A percentile compares a stretch with the other conserved stretches of the same genome.
Conservation (phyloP, 2,113 vertebrate genomes). For the Phylloscopus trochilus region DNA sequence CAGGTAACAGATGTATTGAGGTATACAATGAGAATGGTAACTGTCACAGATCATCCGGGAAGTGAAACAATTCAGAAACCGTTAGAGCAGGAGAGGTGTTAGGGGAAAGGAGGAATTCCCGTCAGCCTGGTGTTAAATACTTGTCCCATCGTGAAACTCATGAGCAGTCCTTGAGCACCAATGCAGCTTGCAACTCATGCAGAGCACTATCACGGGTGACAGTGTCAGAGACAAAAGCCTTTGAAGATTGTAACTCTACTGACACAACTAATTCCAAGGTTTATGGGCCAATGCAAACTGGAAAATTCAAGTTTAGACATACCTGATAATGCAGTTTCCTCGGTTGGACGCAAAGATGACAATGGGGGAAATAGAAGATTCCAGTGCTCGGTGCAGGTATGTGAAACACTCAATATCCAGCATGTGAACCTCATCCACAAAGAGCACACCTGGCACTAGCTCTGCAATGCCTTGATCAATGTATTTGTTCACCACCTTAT, state of each 20-base stretch:
- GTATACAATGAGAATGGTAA: background rate
- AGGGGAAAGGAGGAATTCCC: background rate
- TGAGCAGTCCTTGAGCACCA: background rate
- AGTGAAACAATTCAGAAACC: background rate
- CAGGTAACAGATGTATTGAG: background rate
- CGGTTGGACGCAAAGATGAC: conserved; percentile 97
- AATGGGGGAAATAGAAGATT: conserved; percentile 94
- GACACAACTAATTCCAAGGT: background rate
- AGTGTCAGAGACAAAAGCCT: background rate
- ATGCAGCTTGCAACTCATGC: background rate
- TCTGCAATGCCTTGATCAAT: conserved; percentile 97
- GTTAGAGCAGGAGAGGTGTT: background rate
- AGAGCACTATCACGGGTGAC: background rate
- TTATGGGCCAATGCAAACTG: background rate
- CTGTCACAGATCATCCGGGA: background rate
- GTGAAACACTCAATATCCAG: conserved; percentile 98
- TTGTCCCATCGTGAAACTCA: background rate
- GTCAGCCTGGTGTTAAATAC: background rate
- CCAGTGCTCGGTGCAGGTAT: conserved; percentile 92
- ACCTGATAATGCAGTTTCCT: conserved; percentile 95
- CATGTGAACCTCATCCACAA: conserved; percentile 98
- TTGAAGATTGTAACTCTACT: background rate
- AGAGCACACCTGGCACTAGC: conserved; percentile 93
- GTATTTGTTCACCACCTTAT: conserved; percentile 99
- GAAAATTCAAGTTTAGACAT: background rate